phyloP scores from a whole-genome alignment of 1,140 invertebrate species.

The Saccostrea cuccullata region DNA sequence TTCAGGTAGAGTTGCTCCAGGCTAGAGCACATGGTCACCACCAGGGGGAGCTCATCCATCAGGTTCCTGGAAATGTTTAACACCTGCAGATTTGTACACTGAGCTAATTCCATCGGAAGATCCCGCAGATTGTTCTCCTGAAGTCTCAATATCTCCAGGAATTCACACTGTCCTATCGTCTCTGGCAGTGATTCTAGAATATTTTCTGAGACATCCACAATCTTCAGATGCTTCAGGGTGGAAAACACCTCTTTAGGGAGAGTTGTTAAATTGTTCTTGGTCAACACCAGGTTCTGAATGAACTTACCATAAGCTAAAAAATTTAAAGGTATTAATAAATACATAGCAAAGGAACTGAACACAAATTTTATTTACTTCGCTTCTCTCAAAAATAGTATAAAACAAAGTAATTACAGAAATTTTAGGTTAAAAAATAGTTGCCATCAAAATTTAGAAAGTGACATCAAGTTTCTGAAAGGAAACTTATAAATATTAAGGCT shows the following conservation, averaged over 20 bases:
- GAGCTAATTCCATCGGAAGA: conserved; percentile 61
- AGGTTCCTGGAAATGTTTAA: conserved; percentile 67
- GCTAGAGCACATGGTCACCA: conserved; percentile 59
- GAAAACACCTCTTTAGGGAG: conserved; percentile 64
- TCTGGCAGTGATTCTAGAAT: conserved; percentile 62
- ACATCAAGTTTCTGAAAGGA: no score
- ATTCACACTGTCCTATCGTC: conserved; percentile 63
- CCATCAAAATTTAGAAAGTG: no score
- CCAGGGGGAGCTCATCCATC: conserved; percentile 56
- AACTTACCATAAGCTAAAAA: conserved; percentile 1
- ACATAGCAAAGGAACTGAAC: no score
- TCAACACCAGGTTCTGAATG: conserved; percentile 17
- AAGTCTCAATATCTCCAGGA: conserved; percentile 58
- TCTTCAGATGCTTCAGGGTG: conserved; percentile 59
- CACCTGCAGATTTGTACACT: conserved; percentile 53
- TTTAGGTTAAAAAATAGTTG: no score
- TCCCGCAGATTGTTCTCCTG: conserved; percentile 61
- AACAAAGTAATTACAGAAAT: no score
- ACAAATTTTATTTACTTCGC: no score
- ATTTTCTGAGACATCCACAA: conserved; percentile 61
- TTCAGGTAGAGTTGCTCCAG: conserved; percentile 62
- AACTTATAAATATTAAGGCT: no score
- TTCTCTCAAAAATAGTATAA: no score
- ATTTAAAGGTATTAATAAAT: no score
- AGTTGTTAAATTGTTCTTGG: conserved; percentile 43